phyloP scores from a whole-genome alignment of 2,113 vertebrate species.

The Rhynchomys soricoides region DNA sequence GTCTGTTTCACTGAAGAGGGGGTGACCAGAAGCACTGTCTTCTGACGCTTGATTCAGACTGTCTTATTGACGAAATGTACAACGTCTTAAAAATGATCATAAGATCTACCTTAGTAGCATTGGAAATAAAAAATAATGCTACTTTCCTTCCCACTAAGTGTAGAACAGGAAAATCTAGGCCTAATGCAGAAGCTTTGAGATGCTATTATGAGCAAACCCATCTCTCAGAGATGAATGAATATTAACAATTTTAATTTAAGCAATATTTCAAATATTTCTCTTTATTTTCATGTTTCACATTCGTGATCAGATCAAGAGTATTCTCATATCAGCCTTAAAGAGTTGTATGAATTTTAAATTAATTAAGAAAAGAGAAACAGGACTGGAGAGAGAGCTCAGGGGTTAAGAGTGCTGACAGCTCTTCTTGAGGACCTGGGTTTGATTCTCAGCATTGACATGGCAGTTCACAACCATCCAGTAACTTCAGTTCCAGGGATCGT shows the following conservation, averaged over 20 bases:
- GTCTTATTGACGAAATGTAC: neutral
- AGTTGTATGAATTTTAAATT: neutral
- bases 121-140: neutral
- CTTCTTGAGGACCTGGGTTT: neutral
- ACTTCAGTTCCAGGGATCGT: neutral
- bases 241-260: neutral
- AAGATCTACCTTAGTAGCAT: neutral
- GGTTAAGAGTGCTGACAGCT: neutral
- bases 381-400: neutral
- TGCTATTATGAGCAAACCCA: neutral
- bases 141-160: neutral
- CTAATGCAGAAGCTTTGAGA: neutral
- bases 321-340: neutral
- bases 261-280: neutral
- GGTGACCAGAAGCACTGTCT: neutral
- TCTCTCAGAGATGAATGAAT: neutral
- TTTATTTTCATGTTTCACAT: neutral
- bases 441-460: neutral
- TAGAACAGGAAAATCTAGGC: neutral
- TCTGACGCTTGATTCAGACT: neutral
- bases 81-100: neutral
- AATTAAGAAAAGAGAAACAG: neutral
- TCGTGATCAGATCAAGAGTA: neutral
- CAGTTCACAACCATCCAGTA: neutral
- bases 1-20: neutral